Conservation (phyloP, 2,797 vertebrate genomes). For the Pseudochromis fuscus region DNA sequence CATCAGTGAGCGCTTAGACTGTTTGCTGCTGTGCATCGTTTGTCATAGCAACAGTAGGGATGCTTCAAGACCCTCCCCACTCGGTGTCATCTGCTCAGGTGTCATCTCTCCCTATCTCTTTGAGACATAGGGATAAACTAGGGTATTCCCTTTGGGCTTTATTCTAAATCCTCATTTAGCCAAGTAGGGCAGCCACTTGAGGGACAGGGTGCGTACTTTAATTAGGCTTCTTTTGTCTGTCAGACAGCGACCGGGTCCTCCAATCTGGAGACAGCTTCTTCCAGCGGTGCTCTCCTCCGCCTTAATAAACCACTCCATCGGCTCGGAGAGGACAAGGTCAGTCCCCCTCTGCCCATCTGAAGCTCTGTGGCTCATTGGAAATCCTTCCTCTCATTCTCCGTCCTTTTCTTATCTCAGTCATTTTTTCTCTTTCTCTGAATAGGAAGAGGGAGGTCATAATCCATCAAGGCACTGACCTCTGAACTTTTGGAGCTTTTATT, state of each 20-base stretch:
- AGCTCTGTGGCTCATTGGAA: conserved; percentile 3
- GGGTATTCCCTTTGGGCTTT: conserved; percentile 73
- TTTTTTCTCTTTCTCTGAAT: conserved; percentile 5
- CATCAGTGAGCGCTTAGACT: not conserved
- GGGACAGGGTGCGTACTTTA: conserved; percentile 70
- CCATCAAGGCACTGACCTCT: not conserved
- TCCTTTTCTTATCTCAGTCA: not conserved
- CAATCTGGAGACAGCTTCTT: conserved; percentile 30
- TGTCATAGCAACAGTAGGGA: not conserved
- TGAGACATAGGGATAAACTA: conserved; percentile 61
- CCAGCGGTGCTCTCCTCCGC: conserved; percentile 30
- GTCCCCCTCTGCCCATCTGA: not conserved
- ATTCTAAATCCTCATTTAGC: conserved; percentile 80
- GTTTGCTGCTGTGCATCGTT: not conserved
- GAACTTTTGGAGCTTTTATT: conserved; percentile 9
- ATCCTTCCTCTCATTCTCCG: not conserved
- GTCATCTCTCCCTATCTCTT: conserved; percentile 10
- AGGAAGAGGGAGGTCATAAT: not conserved
- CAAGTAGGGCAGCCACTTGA: conserved; percentile 80
- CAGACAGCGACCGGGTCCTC: conserved; percentile 46
- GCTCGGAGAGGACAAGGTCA: conserved; percentile 34
- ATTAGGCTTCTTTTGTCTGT: conserved; percentile 76
- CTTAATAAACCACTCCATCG: conserved; percentile 63
- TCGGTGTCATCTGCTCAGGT: conserved; percentile 33
- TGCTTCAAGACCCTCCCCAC: not conserved